Conservation (phyloP, 1,140 invertebrate genomes). For the Trichonephila inaurata region DNA sequence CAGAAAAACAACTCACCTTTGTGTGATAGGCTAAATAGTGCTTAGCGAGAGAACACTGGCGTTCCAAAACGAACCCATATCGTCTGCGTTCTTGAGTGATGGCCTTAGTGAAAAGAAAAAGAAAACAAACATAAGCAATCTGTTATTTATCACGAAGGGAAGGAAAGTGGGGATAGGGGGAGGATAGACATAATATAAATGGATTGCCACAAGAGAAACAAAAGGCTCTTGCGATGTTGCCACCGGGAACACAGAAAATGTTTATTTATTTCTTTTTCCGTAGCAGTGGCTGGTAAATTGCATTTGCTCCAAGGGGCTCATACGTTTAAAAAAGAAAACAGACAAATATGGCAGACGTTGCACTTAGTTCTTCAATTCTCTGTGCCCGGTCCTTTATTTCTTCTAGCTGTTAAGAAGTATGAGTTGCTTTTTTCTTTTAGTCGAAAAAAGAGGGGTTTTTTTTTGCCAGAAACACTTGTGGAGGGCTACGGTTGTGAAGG, state of each 20-base stretch:
- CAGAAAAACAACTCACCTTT: conserved; percentile 78
- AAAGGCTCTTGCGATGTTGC: conserved; percentile 33
- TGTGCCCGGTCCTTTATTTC: conserved; percentile 43
- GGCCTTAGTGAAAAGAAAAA: conserved; percentile 84
- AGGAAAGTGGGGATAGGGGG: not conserved
- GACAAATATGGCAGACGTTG: conserved; percentile 66
- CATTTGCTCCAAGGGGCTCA: conserved; percentile 52
- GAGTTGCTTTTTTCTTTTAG: not conserved
- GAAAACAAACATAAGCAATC: conserved; percentile 67
- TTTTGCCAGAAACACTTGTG: not conserved
- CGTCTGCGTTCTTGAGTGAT: conserved; percentile 95
- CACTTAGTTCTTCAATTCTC: conserved; percentile 57
- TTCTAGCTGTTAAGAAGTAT: not conserved
- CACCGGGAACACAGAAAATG: conserved; percentile 1
- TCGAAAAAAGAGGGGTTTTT: not conserved
- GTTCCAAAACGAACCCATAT: conserved; percentile 95
- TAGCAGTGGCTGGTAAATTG: conserved; percentile 44
- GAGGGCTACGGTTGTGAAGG: not conserved
- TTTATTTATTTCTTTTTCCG: conserved; percentile 35
- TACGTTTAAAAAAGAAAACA: conserved; percentile 52
- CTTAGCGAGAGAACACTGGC: conserved; percentile 93
- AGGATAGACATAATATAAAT: conserved; percentile 67
- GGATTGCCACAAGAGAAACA: conserved; percentile 66
- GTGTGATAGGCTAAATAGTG: conserved; percentile 93
- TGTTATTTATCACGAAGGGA: conserved; percentile 68